These are phyloP conservation scores for Tetramorium alpestre DNA, from an alignment of 1,140 invertebrate species.

Conservation along the genomic window DNA sequence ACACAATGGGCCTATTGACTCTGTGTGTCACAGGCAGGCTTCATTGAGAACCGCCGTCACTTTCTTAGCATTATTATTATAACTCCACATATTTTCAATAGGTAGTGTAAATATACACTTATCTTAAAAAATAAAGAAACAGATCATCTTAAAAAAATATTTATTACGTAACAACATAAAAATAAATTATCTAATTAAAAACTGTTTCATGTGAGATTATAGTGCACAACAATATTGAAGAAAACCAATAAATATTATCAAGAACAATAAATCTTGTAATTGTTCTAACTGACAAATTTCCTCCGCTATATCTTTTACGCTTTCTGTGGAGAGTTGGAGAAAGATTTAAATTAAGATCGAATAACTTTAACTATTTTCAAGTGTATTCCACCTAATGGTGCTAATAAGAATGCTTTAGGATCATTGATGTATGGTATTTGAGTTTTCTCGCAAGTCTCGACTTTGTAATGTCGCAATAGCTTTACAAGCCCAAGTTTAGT, in stretches of 20 bases:
- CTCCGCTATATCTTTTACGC: neutral
- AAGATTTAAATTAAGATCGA: neutral
- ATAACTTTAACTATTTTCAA: conserved; percentile 72
- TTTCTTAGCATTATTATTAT: too few species aligned
- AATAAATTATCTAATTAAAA: neutral
- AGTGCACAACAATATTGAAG: neutral
- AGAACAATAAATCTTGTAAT: neutral
- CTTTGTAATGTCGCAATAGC: conserved; percentile 81
- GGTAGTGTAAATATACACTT: too few species aligned
- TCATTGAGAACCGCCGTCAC: too few species aligned
- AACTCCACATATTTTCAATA: too few species aligned
- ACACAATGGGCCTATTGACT: too few species aligned
- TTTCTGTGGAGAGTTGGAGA: too few species aligned
- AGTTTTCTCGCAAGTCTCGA: conserved; percentile 77
- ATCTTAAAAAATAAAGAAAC: too few species aligned
- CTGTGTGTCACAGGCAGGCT: too few species aligned
- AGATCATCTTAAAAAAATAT: too few species aligned
- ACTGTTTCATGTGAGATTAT: neutral
- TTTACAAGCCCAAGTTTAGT: conserved; percentile 84
- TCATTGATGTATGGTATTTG: conserved; percentile 77
- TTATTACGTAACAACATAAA: too few species aligned
- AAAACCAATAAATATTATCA: neutral
- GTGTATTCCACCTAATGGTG: conserved; percentile 69
- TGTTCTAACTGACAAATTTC: neutral
- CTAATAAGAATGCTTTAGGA: conserved; percentile 84